Evolutionary conservation across 2,888 invertebrate species (phyloP).

Genomic region (Boloria euphrosyne): DNA sequence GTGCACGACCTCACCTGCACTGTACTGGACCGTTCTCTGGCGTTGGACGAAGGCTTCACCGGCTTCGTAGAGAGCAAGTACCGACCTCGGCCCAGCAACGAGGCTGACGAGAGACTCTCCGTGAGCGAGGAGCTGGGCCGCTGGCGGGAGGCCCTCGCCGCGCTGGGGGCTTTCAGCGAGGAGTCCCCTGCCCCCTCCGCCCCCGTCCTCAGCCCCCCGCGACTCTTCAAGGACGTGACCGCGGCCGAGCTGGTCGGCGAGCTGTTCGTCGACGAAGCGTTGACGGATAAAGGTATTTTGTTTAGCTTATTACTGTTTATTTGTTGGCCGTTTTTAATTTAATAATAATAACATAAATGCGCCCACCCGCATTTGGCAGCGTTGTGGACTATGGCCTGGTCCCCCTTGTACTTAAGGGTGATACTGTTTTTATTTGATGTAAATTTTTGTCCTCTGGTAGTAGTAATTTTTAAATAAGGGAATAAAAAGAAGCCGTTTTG

Average conservation of each 20-base stretch:
- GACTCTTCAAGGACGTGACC: slow-evolving; percentile 37
- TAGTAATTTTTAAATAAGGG: too few relatives aligned
- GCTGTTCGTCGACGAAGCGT: slow-evolving; percentile 60
- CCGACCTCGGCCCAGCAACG: slow-evolving; percentile 30
- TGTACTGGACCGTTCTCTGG: slow-evolving; percentile 58
- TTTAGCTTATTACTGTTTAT: not conserved
- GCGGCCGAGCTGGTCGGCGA: slow-evolving; percentile 54
- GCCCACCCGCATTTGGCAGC: too few relatives aligned
- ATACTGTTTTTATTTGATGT: too few relatives aligned
- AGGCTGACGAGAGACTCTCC: slow-evolving; percentile 39
- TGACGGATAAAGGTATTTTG: slow-evolving; percentile 68
- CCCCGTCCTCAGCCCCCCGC: slow-evolving; percentile 31
- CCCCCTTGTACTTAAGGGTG: too few relatives aligned
- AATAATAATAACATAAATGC: too few relatives aligned
- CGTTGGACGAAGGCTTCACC: slow-evolving; percentile 55
- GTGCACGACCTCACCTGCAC: slow-evolving; percentile 60
- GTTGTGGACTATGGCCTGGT: too few relatives aligned
- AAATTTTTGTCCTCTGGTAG: too few relatives aligned
- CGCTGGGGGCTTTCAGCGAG: slow-evolving; percentile 32
- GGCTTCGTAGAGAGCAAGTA: slow-evolving; percentile 51
- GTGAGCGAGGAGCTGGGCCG: slow-evolving; percentile 56
- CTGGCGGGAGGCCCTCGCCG: slow-evolving; percentile 47
- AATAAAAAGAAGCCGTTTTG: too few relatives aligned
- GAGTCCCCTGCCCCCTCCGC: slow-evolving; percentile 31
- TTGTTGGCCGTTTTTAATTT: not conserved